Base-by-base conservation (phyloP, 1,140 invertebrate species). In the Oedothorax gibbosus region DNA sequence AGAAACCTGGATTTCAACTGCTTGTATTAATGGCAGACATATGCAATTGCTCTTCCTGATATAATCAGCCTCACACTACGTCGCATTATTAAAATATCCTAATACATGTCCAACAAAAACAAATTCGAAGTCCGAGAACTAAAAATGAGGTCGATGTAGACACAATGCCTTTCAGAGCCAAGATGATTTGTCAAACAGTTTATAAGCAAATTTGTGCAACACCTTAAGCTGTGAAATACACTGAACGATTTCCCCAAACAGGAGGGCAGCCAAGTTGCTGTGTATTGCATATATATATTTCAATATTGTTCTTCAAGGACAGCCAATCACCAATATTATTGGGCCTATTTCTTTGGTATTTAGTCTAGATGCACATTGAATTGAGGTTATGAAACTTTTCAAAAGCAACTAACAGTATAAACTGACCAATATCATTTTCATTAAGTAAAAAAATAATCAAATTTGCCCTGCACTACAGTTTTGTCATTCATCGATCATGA, bases 381-480 rank as follows among this genome's bases (percentile, higher is more conserved):
- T 73, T 71, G 71, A 75, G 72, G 51, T 76, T 56, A 65, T 20
- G 15, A 54, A 66, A 65, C 50, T 81, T 81, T 81, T 50, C 35
- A 49, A 79, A 81, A 81, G 78, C 78, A 81, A 81, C 65, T 83
- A 83, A 83, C 60, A 20, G 71, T 83, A 83, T 56, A 83, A 83
- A 83, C 81, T 35, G 81, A 83, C 71, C 71, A 83, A 73, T 83
- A 53, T 75, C 20, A 15, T 21, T 77, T 53, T 20, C 65, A 66
- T 83, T 64, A 83, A 83, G 81, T 83, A 83, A 83, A 83, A 83
- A 83, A 83, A 83, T 83, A 83, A 83, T 83, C 71, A 66, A 83
- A 83, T 83, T 75, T 83, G 69, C 81, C 69, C 71, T 75, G 60
- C 35, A 75, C 81, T 83, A 83, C 57, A 76, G 35, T 53, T 75